phyloP scores from a whole-genome alignment of 2,113 vertebrate genomes.

The Apus apus region DNA sequence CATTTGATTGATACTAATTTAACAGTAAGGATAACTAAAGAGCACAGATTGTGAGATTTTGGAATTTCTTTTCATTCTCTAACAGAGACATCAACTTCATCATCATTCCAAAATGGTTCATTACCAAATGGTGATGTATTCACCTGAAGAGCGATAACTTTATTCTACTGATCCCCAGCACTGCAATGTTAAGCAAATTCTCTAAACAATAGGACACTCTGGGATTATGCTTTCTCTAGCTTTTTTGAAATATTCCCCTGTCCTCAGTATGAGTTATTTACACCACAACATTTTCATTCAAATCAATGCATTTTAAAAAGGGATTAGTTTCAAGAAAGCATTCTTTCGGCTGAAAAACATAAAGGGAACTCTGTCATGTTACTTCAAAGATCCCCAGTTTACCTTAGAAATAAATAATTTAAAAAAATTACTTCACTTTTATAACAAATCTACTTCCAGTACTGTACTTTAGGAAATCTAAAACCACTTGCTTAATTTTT shows the following conservation, averaged over 20 bases:
- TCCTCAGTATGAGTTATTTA: background rate
- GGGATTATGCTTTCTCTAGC: background rate
- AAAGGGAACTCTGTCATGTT: background rate
- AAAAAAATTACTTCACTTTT: background rate
- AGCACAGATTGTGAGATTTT: background rate
- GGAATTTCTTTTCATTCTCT: background rate
- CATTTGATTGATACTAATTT: background rate
- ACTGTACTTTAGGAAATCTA: slow-evolving; percentile 43
- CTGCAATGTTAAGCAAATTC: background rate
- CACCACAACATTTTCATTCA: background rate
- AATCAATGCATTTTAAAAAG: background rate
- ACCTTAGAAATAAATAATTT: background rate
- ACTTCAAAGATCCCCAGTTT: background rate
- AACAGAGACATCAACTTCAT: background rate
- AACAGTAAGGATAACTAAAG: background rate
- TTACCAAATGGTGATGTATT: background rate
- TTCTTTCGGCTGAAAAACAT: background rate
- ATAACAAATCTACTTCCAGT: background rate
- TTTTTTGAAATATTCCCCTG: background rate
- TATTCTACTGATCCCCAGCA: background rate
- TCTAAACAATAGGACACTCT: background rate
- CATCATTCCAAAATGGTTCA: background rate
- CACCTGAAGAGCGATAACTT: background rate
- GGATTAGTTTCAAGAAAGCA: background rate
- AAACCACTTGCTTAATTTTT: slow-evolving; percentile 50